Evolutionary conservation across 2,113 vertebrate species (phyloP).

Genomic region (Equus quagga): DNA sequence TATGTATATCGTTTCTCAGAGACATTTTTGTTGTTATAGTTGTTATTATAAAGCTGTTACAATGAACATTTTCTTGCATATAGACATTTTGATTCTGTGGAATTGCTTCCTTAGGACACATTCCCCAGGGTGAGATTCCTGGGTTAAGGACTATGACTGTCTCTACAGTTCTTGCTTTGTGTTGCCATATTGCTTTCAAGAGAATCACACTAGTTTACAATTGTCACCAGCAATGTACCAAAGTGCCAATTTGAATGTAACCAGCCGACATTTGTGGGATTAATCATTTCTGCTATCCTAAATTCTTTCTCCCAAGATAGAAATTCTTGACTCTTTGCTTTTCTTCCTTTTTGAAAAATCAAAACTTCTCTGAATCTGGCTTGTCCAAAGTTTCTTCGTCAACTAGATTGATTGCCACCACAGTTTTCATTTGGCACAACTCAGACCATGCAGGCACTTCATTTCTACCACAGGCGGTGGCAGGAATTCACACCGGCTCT

Average conservation of each 20-base stretch:
- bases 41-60: constrained; percentile 31
- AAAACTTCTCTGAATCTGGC: neutral
- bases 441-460: rapidly evolving
- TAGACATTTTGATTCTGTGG: constrained; percentile 32
- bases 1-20: constrained; percentile 31
- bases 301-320: neutral
- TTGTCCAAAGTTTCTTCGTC: neutral
- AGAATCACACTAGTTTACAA: neutral
- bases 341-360: neutral
- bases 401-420: neutral
- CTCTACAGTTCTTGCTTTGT: neutral
- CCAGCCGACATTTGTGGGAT: neutral
- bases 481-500: neutral
- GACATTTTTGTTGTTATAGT: neutral
- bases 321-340: neutral
- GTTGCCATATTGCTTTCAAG: constrained; percentile 22
- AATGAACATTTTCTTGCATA: constrained; percentile 41
- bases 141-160: neutral
- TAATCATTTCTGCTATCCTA: constrained; percentile 35
- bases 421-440: neutral
- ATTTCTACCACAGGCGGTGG: neutral
- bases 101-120: constrained; percentile 10
- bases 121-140: constrained; percentile 15
- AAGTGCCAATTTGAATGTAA: constrained; percentile 20
- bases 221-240: neutral